Percentiles rank a stretch among this genome's conserved stretches.
phyloP scores from a whole-genome alignment of 2,113 vertebrate genomes.

The Tympanuchus pallidicinctus region DNA sequence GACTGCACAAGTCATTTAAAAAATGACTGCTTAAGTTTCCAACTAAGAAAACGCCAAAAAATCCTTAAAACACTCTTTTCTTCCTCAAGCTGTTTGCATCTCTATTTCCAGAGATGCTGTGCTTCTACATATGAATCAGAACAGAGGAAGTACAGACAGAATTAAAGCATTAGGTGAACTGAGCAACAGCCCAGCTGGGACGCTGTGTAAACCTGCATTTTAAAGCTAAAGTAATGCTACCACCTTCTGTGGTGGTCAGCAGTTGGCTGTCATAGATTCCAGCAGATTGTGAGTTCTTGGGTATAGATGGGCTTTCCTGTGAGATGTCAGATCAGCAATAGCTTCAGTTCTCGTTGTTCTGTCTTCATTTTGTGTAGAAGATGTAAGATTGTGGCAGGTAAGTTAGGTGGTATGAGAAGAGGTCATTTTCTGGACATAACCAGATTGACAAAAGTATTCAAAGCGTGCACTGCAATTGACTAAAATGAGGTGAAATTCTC shows the following conservation, averaged over 20 bases:
- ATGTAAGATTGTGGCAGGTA: background rate
- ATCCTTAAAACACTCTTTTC: background rate
- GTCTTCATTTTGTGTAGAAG: background rate
- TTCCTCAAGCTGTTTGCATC: background rate
- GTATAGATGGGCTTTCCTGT: background rate
- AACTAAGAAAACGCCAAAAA: no score
- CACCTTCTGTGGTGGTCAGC: background rate
- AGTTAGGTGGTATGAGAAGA: background rate
- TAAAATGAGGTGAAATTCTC: constrained; percentile 10
- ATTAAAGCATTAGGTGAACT: background rate
- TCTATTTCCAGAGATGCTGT: background rate
- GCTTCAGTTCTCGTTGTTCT: background rate
- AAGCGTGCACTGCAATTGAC: background rate
- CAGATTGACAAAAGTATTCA: background rate
- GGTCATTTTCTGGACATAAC: background rate
- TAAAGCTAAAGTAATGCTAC: background rate
- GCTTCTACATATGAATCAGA: background rate
- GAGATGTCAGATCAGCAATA: fast-evolving
- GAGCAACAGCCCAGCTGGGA: background rate
- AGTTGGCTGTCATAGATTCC: background rate
- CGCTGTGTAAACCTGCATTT: background rate
- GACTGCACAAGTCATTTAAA: background rate
- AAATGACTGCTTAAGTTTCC: background rate
- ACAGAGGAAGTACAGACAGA: background rate
- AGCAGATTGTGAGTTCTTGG: background rate